A percentile compares a stretch with the other conserved stretches of the same genome.
phyloP scores from a whole-genome alignment of 2,888 invertebrate species.

The Melanophora roralis region DNA sequence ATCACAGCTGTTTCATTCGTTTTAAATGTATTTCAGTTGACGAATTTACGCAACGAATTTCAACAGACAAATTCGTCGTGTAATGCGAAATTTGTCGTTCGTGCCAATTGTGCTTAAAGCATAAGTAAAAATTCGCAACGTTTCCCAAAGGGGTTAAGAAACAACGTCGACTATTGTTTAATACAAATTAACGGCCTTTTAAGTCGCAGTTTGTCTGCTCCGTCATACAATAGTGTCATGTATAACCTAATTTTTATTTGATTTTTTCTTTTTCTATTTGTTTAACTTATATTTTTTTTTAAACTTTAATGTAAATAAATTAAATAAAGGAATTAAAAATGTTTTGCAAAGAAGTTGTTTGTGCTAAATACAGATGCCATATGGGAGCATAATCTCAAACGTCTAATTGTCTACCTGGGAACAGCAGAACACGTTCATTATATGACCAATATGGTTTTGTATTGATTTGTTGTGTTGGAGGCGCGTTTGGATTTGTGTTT shows the following conservation, averaged over 20 bases:
- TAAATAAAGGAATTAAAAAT: conserved; percentile 47
- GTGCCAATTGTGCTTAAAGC: no score
- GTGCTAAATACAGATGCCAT: conserved; percentile 44
- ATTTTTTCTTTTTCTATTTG: background rate
- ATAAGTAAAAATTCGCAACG: background rate
- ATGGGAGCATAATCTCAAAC: background rate
- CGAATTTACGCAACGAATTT: no score
- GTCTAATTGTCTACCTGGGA: background rate
- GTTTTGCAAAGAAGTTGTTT: conserved; percentile 31
- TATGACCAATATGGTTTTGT: conserved; percentile 22
- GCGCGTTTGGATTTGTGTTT: conserved; percentile 26
- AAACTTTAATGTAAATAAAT: background rate
- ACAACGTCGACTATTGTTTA: conserved; percentile 40
- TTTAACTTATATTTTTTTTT: background rate
- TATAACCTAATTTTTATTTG: conserved; percentile 48
- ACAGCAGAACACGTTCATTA: background rate
- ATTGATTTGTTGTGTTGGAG: conserved; percentile 18
- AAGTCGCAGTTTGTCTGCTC: conserved; percentile 17
- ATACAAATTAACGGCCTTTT: conserved; percentile 39
- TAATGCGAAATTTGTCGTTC: no score
- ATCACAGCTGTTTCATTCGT: no score
- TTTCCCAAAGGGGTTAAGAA: conserved; percentile 46
- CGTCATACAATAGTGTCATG: conserved; percentile 33
- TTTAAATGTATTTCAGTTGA: no score
- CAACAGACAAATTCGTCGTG: no score